Base-by-base conservation (phyloP, 2,888 invertebrate species). In the Eugnorisma glareosa region DNA sequence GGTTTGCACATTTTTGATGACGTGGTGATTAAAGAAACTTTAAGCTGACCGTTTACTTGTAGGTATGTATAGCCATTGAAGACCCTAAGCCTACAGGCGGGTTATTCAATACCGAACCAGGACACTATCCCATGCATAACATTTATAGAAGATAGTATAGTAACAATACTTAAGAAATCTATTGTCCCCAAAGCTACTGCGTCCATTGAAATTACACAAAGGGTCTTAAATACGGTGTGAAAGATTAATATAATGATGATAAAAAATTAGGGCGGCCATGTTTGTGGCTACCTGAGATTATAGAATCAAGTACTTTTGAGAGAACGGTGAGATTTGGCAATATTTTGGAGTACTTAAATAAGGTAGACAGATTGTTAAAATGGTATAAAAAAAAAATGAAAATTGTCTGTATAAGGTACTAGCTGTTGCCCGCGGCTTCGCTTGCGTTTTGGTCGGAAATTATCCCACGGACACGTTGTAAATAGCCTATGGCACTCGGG, bases 271-370 rank as follows among this genome's bases (percentile, higher is more conserved):
- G 76, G 54, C 31, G 64, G 10, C n/a, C 4, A 45, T 78, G 82
- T 64, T 57, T 75, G 43, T 15, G 13, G 40, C 82, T 82, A 82
- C 78, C 78, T 78, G 78, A 75, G 78, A 82, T 82, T 57, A 35
- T 35, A 2, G 28, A 75, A 78, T 78, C 82, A 82, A 78, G 78
- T 82, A 57, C 31, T 57, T 43, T 61, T 21, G 43, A 51, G 31
- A 15, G 31, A 18, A 31, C 18, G 35, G 6, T n/a, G 21, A 24
- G 5, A 24, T 5, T 37, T 28, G 1, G 37, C 8, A 45, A 45
- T 48, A 45, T 74, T 74, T 70, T 51, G 28, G 1, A n/a, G 28
- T n/a, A 10, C 0, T 10, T 2, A 2, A 35, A 59, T 57, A 6
- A 13, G n/a, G 24, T 24, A 7, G 51, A 24, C 2, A 51, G 24